Conservation (phyloP, 2,113 vertebrate genomes). For the Zeus faber region DNA sequence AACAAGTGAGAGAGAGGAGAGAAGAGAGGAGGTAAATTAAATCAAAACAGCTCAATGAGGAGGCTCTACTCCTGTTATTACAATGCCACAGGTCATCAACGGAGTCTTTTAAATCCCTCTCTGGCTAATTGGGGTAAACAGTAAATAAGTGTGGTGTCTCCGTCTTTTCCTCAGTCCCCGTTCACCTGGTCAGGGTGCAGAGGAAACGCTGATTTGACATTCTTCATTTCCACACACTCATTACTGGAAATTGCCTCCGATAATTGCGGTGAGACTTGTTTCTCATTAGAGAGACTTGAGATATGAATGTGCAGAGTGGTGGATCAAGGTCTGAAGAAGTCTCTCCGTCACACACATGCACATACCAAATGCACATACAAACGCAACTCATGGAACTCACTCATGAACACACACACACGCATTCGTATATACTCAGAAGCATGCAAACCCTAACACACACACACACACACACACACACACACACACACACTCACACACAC, state of each 20-base stretch:
- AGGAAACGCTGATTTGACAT: too few relatives aligned
- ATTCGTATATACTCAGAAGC: too few relatives aligned
- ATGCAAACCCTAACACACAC: too few relatives aligned
- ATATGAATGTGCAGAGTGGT: neutral
- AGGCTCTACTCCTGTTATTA: slow-evolving; percentile 61
- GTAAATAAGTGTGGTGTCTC: slow-evolving; percentile 45
- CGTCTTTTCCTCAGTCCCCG: slow-evolving; percentile 69
- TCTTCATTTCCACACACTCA: too few relatives aligned
- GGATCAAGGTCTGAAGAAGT: neutral
- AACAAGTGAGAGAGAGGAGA: slow-evolving; percentile 27
- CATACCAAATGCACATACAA: neutral
- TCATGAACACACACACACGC: neutral
- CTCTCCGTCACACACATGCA: too few relatives aligned
- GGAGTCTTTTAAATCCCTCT: slow-evolving; percentile 71
- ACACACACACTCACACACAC: too few relatives aligned
- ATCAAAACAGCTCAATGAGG: slow-evolving; percentile 58
- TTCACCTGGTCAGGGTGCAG: too few relatives aligned
- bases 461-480: neutral
- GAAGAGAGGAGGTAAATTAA: slow-evolving; percentile 53
- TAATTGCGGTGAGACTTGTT: slow-evolving; percentile 48
- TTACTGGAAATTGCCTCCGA: slow-evolving; percentile 54
- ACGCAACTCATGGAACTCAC: too few relatives aligned
- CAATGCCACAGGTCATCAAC: slow-evolving; percentile 61
- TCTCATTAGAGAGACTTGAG: neutral
- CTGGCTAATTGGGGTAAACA: slow-evolving; percentile 50